Base-by-base conservation (phyloP, 2,113 vertebrate genomes). In the Gopherus evgoodei region DNA sequence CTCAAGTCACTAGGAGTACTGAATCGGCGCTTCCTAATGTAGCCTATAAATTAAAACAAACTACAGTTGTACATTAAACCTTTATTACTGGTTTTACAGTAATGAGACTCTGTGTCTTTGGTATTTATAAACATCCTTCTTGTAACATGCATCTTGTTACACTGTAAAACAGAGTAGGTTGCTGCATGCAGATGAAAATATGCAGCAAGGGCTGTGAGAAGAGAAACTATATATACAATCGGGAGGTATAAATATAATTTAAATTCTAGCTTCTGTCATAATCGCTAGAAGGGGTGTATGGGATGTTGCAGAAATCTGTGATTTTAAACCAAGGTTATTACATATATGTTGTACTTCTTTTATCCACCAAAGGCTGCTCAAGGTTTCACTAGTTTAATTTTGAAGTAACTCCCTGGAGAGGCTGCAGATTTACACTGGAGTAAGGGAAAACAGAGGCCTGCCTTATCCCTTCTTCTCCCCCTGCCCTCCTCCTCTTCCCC, bases 321-420 rank as follows among this genome's bases (percentile, higher is more conserved):
- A 62, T 42, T 62, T 42, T 62, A 44, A 92, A 90, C 47, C 1
- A 44, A 16, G 8, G 42, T 27, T 42, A 31, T 87, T 83, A 24
- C 1, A 56, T 72, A 42, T n/a, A 95, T 72, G 1, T 2, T 24
- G 0, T 91, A 5, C 10, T 17, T 6, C 19, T 83, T 21, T 14
- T 90, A 62, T 44, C 72, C 11, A 22, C n/a, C 65, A 72, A 72
- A 56, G 69, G 16, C 9, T 83, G 17, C 19, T 93, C 11, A 57
- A 53, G 38, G 6, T 91, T 92, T 2, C 1, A 0, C 35, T 53
- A 44, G 2, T 91, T 1, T 80, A 25, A 92, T 9, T 69, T 8
- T 49, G 8, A 93, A 83, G 53, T 44, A 84, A 72, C 17, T 62
- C 27, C 4, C 47, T n/a, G 83, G 49, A 76, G 17, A 9, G 89